phyloP scores from a whole-genome alignment of 2,113 vertebrate species.

The Engystomops pustulosus region DNA sequence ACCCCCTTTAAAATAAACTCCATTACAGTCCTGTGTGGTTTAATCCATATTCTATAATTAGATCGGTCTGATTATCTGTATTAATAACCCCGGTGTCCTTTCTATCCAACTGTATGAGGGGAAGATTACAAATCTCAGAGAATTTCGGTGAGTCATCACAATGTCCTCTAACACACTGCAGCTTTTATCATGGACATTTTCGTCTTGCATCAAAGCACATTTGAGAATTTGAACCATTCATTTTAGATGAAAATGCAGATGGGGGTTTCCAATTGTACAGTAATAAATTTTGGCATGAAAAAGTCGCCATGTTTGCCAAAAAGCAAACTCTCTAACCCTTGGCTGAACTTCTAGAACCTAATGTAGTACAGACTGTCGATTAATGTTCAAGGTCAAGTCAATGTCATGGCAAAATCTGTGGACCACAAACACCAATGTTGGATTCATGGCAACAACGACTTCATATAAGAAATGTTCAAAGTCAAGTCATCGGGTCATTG shows the following conservation, averaged over 20 bases:
- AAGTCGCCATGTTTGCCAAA: slow-evolving; percentile 63
- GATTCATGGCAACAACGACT: too few species aligned
- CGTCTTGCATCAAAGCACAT: slow-evolving; percentile 23
- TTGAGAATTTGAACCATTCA: background rate
- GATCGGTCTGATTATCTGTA: background rate
- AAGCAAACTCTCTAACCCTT: slow-evolving; percentile 73
- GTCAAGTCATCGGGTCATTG: too few species aligned
- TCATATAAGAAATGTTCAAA: too few species aligned
- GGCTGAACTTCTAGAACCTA: slow-evolving; percentile 68
- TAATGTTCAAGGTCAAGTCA: slow-evolving; percentile 77
- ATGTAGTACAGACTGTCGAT: slow-evolving; percentile 70
- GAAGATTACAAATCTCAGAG: background rate
- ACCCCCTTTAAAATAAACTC: background rate
- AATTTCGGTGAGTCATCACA: slow-evolving; percentile 25
- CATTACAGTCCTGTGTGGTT: background rate
- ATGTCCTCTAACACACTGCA: slow-evolving; percentile 15
- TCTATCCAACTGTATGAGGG: background rate
- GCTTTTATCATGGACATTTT: slow-evolving; percentile 15
- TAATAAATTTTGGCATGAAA: slow-evolving; percentile 72
- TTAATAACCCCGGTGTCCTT: background rate
- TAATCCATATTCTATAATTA: background rate
- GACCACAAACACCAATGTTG: too few species aligned
- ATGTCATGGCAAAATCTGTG: slow-evolving; percentile 57
- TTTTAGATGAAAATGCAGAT: slow-evolving; percentile 58
- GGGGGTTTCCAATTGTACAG: slow-evolving; percentile 73